Base-by-base conservation (phyloP, 1,140 invertebrate genomes). In the Cryptotermes secundus region DNA sequence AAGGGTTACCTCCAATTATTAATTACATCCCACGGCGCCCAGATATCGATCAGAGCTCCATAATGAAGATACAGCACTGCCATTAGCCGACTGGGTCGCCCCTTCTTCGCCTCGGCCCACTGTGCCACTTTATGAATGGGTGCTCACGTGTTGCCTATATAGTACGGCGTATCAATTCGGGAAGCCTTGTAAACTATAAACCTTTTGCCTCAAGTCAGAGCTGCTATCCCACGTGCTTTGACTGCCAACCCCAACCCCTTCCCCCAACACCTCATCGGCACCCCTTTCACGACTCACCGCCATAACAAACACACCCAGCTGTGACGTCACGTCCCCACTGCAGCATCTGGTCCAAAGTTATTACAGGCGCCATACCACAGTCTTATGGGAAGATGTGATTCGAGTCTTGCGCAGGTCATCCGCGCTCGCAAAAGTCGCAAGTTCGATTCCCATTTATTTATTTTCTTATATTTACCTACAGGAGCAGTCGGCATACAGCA, bases 271-370 rank as follows among this genome's bases (percentile, higher is more conserved):
- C 59, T 72, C 59, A 72, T 72, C 59, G 31, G 59, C 80, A 81
- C 35, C 80, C 80, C 80, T 45, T 81, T 72, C 59, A 72, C 42
- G 80, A 81, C 35, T 81, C 80, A 45, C 80, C 34, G 80, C 80
- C 80, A 81, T 81, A 81, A 81, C 80, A 81, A 35, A 81, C 80
- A 81, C 80, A 72, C 6, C 59, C 80, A 45, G 34, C 80, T 81
- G 80, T 81, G 80, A 81, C 80, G 80, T 36, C 22, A 80, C 79
- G 22, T 36, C 24, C 79, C 9, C 4, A 34, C 24, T 36, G 19
- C 80, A 38, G 34, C 80, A 34, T 34, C 80, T 26, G 42, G 35
- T 45, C 24, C 80, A 36, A 26, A 35, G 22, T 34, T 72, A 72
- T 31, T 72, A n/a, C 59, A 72, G 9, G 59, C 59, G 59, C 59